Evolutionary conservation across 2,797 vertebrate genomes (phyloP).

Genomic region (Pipistrellus pipistrellus): DNA sequence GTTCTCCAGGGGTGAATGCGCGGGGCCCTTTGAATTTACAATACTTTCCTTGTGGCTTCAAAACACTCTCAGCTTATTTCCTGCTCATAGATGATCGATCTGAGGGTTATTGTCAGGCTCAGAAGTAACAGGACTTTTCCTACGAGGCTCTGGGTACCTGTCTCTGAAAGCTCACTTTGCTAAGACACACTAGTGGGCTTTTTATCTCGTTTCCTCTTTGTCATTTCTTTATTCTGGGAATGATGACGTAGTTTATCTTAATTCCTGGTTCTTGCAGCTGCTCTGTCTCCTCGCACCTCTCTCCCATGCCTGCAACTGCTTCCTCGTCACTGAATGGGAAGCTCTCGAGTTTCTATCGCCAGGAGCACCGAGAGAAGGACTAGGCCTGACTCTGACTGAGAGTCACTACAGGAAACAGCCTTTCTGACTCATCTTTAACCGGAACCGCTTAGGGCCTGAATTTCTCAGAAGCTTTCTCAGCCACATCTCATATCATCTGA

Average conservation of each 20-base stretch:
- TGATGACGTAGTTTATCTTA: background rate
- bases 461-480: background rate
- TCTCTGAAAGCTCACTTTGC: background rate
- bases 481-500: background rate
- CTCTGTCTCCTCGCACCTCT: background rate
- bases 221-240: background rate
- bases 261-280: background rate
- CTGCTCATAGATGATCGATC: background rate
- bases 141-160: background rate
- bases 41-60: background rate
- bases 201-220: background rate
- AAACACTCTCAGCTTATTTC: background rate
- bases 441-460: background rate
- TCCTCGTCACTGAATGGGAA: background rate
- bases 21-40: too few relatives aligned
- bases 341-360: fast-evolving
- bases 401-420: fast-evolving
- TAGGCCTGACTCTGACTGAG: too few relatives aligned
- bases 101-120: background rate
- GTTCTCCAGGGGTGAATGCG: background rate
- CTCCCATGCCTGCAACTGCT: fast-evolving
- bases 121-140: background rate
- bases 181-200: background rate
- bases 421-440: background rate
- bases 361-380: background rate